Evolutionary conservation across 2,888 invertebrate genomes (phyloP), one percentile per base, ranked within the genome.

Genomic region (Blera fallax): DNA sequence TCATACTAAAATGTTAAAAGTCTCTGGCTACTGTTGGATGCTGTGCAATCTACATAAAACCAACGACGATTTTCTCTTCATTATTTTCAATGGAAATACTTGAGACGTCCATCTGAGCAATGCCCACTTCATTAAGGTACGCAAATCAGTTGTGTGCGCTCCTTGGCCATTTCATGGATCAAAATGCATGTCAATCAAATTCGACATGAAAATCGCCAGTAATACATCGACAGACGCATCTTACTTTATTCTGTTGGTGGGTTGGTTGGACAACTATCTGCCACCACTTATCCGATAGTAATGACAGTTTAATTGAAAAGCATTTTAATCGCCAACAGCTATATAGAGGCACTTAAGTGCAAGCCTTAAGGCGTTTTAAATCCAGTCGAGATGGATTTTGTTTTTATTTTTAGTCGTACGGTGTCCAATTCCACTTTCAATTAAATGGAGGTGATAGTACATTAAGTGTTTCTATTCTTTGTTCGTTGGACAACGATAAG

Each of bases 231-330:
- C 62, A 70, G 69, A 77, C 64, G 70, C 82, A 82, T 77, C 77
- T 77, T 64, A 69, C 48, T 76, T 60, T 18, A 60, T 43, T n/a
- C 50, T 21, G 58, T 2, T 54, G 27, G 37, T 29, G 32, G 16
- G 56, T 6, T 11, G 34, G 34, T 67, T 32, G 7, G 14, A 27
- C 60, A 56, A 54, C 58, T 64, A 77, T 77, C 50, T 56, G 58
- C 81, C 81, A 50, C 58, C 77, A 82, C 79, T 78, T 81, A 69
- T 56, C n/a, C 73, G 69, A 79, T 69, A 62, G 73, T 62, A 84
- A 52, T 79, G 83, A 84, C 83, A 84, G 83, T 84, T 84, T 84
- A 84, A 84, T 84, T 84, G 83, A 84, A 84, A 84, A 79, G 40
- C 72, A 52, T 62, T 52, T 84, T 84, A 84, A 79, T n/a, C 79